Percentiles rank a stretch among this genome's conserved stretches.
Evolutionary conservation across 37 sponge, comb jelly and placozoan species (phyloP).

Genomic region (Agelas oroides): DNA sequence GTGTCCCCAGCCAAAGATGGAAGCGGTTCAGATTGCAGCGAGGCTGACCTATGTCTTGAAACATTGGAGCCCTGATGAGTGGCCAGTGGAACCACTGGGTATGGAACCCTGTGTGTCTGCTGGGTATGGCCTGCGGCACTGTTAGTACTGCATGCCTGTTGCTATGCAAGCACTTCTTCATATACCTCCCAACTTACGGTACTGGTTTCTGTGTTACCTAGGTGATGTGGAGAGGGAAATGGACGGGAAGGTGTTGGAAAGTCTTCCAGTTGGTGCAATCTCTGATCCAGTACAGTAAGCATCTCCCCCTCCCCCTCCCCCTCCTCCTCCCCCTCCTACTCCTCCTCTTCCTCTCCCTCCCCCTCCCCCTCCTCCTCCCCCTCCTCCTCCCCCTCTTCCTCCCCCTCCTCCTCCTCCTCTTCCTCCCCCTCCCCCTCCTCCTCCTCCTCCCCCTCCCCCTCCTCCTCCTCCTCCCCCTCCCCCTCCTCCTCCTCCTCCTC

Average conservation of each 20-base stretch:
- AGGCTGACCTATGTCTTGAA: conserved; percentile 74
- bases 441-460: not conserved
- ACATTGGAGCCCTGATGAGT: conserved; percentile 74
- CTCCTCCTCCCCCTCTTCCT: not conserved
- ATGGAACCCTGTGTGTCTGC: not conserved
- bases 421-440: not conserved
- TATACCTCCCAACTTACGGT: not conserved
- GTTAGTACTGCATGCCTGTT: not conserved
- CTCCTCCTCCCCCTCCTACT: not conserved
- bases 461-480: not conserved
- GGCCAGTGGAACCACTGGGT: conserved; percentile 74
- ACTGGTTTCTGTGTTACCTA: not conserved
- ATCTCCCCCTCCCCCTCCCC: not conserved
- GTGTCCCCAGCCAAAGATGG: not conserved
- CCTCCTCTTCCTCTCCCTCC: not conserved
- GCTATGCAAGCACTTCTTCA: not conserved
- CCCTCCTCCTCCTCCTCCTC: not conserved
- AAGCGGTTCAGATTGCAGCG: conserved; percentile 63
- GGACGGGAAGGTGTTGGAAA: not conserved
- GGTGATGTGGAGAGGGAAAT: conserved; percentile 13
- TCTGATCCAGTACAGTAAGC: conserved; percentile 80
- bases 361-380: not conserved
- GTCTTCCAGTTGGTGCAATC: conserved; percentile 68
- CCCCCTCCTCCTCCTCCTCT: not conserved
- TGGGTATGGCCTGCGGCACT: too few species aligned